These are phyloP conservation scores for Cynopterus sphinx DNA, from an alignment of 2,797 vertebrate genomes.

Conservation along the genomic window DNA sequence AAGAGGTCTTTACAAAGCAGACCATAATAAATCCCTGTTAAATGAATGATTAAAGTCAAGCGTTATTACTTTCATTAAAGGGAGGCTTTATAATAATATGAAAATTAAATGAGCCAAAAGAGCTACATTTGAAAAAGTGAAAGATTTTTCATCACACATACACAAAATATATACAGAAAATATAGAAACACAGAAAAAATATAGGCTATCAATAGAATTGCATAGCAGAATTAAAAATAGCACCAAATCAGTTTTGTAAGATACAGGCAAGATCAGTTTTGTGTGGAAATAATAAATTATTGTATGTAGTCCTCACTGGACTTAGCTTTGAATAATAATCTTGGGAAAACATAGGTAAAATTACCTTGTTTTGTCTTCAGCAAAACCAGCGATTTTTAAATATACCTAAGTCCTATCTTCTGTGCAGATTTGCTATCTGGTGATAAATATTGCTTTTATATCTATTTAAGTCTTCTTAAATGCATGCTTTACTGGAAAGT, in stretches of 20 bases:
- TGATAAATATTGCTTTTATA: background rate
- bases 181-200: no score
- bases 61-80: constrained; percentile 29
- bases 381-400: background rate
- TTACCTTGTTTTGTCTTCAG: background rate
- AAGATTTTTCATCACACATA: background rate
- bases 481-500: background rate
- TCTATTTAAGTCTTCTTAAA: constrained; percentile 6
- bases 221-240: background rate
- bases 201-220: background rate
- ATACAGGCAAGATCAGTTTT: background rate
- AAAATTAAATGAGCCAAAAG: constrained; percentile 34
- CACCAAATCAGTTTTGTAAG: background rate
- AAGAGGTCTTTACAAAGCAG: background rate
- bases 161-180: background rate
- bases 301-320: background rate
- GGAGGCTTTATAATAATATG: background rate
- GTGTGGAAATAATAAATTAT: background rate
- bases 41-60: background rate
- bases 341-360: background rate
- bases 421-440: background rate
- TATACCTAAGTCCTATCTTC: background rate
- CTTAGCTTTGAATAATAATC: background rate
- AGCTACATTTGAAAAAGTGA: constrained; percentile 15
- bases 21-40: background rate